phyloP scores from a whole-genome alignment of 2,797 vertebrate genomes.

The Jordanella pulchra region DNA sequence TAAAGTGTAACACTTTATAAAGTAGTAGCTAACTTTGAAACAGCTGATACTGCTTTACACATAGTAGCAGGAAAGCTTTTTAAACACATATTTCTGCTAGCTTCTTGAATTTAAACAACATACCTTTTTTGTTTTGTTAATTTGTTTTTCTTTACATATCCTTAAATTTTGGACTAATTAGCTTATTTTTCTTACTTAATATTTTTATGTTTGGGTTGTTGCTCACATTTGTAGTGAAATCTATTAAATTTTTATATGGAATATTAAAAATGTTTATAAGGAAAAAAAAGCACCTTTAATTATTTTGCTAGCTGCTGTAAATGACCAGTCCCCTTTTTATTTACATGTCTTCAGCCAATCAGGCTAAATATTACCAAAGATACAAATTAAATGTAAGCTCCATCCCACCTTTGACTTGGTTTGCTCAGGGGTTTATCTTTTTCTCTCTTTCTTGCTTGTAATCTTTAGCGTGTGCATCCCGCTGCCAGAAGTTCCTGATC shows the following conservation, averaged over 20 bases:
- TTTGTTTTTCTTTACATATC: neutral
- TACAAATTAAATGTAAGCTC: constrained; percentile 1
- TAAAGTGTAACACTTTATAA: neutral
- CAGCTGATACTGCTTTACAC: neutral
- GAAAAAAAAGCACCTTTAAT: too few relatives aligned
- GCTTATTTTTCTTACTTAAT: too few relatives aligned
- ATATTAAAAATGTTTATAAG: neutral
- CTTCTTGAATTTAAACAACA: neutral
- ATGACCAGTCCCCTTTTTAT: neutral
- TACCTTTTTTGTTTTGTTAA: neutral
- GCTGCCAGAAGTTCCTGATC: constrained; percentile 91
- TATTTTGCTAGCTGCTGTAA: neutral
- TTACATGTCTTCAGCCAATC: neutral
- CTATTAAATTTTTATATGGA: neutral
- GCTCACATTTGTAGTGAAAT: neutral
- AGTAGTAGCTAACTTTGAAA: neutral
- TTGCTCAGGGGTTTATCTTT: neutral
- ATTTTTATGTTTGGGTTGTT: too few relatives aligned
- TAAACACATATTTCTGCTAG: neutral
- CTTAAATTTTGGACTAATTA: neutral
- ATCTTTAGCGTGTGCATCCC: constrained; percentile 85
- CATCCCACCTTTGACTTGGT: neutral
- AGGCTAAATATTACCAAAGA: neutral
- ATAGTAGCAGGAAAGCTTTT: neutral
- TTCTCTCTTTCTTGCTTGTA: constrained; percentile 3